Base-by-base conservation (phyloP, 2,888 invertebrate species). In the Drosophila monieri region DNA sequence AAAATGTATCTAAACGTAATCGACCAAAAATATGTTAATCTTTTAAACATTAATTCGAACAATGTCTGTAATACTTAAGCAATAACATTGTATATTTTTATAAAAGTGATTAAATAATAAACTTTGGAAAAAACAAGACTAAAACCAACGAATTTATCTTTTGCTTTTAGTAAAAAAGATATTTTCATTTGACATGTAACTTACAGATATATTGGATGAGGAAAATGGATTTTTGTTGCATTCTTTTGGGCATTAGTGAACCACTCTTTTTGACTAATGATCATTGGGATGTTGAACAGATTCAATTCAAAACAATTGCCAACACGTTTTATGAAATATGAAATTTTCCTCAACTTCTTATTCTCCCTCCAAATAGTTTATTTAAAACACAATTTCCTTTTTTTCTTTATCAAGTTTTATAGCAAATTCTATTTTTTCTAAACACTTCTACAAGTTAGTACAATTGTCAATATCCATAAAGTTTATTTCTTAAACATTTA, bases 91-190 rank as follows among this genome's bases (percentile, higher is more conserved):
- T 81, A 85, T 80, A 88, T 83, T 83, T 87, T 75, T 77, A 55
- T 83, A 83, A 85, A 85, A 85, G 88, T 87, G 86, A 87, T 88
- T 80, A 86, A 80, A 86, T 51, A 55, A 55, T 14, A 47, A 39
- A 47, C 14, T 15, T 65, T 65, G 46, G 12, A 52, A 32, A 6
- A 1, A 12, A 61, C 39, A 4, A n/a, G n/a, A 27, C 5, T 21
- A 44, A 44, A 23, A 12, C 4, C 9, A 41, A 27, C 2, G 2
- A 27, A 27, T 8, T 2, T 27, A 9, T 27, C 9, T 43, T 12
- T 8, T 15, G 6, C 23, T 8, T 15, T 41, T 18, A 18, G n/a
- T 15, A 39, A 39, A 39, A 12, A 3, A 2, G 6, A 6, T 4
- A 4, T 0, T 39, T 52, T 39, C 39, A 5, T 5, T 27, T 9